Evolutionary conservation across 2,113 vertebrate species (phyloP).

Genomic region (Stegastes partitus): DNA sequence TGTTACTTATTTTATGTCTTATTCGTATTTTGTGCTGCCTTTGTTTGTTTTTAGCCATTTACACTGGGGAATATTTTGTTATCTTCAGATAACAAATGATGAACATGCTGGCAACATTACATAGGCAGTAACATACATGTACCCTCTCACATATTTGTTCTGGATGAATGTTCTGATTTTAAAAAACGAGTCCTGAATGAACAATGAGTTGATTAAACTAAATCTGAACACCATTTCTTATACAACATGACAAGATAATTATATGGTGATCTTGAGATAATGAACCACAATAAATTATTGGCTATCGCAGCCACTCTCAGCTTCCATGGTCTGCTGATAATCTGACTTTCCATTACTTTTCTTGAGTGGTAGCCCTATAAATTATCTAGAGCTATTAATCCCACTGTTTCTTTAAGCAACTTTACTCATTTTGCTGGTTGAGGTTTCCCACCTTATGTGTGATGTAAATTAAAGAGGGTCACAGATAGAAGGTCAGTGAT

Average conservation of each 20-base stretch:
- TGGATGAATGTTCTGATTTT: not conserved
- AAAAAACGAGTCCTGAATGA: not conserved
- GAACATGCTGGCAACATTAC: too few relatives aligned
- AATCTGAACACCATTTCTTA: not conserved
- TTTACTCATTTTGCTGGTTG: too few relatives aligned
- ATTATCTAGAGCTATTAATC: not conserved
- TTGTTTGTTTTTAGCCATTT: not conserved
- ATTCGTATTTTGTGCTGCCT: too few relatives aligned
- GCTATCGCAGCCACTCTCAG: not conserved
- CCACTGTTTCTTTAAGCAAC: not conserved
- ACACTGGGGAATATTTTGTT: not conserved
- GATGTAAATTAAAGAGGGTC: not conserved
- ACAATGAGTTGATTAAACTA: not conserved
- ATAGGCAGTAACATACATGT: not conserved
- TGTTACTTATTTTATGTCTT: too few relatives aligned
- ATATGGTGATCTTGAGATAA: slow-evolving; percentile 5
- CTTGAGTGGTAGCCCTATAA: not conserved
- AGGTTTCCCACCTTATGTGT: not conserved
- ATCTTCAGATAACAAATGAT: not conserved
- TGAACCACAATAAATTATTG: not conserved
- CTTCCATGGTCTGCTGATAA: slow-evolving; percentile 7
- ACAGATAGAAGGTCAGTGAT: not conserved
- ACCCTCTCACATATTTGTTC: not conserved
- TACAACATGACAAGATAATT: not conserved
- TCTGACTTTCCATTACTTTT: not conserved